Percentiles rank a stretch among this genome's conserved stretches.
Evolutionary conservation across 2,888 invertebrate genomes (phyloP).

Genomic region (Phortica okadai): DNA sequence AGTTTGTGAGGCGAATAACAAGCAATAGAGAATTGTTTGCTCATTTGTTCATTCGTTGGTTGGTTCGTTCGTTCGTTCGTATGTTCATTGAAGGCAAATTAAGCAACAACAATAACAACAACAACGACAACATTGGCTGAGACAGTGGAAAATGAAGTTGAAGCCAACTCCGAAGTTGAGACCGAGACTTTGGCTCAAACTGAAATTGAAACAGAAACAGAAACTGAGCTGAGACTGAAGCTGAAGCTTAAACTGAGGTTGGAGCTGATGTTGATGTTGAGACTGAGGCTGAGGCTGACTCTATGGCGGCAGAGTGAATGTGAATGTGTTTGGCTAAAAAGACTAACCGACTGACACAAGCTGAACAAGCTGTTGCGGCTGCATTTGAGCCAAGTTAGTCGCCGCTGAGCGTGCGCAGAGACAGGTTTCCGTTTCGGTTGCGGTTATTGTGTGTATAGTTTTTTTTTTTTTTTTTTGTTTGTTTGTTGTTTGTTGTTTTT

Average conservation of each 20-base stretch:
- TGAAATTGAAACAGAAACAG: not conserved
- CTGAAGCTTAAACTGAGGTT: slow-evolving; percentile 22
- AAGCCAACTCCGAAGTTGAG: too few species aligned
- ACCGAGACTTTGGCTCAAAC: too few species aligned
- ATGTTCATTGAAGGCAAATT: not conserved
- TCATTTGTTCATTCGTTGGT: not conserved
- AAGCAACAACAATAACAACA: not conserved
- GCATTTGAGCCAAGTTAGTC: slow-evolving; percentile 53
- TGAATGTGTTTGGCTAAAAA: too few species aligned
- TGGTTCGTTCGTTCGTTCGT: not conserved
- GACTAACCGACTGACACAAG: too few species aligned
- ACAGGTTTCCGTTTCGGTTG: slow-evolving; percentile 51
- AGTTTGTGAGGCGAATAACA: not conserved
- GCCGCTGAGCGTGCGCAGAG: slow-evolving; percentile 68
- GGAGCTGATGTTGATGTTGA: slow-evolving; percentile 34
- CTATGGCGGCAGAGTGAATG: not conserved
- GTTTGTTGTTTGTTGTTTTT: slow-evolving; percentile 39
- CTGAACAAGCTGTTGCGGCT: slow-evolving; percentile 32
- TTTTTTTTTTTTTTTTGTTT: slow-evolving; percentile 42
- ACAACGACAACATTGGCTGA: too few species aligned
- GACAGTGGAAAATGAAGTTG: too few species aligned
- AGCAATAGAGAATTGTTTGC: not conserved
- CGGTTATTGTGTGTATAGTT: slow-evolving; percentile 44
- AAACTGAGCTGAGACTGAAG: slow-evolving; percentile 2
- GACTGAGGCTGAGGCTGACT: not conserved